Conservation (phyloP, 1,140 invertebrate species). For the Drosophila mojavensis region DNA sequence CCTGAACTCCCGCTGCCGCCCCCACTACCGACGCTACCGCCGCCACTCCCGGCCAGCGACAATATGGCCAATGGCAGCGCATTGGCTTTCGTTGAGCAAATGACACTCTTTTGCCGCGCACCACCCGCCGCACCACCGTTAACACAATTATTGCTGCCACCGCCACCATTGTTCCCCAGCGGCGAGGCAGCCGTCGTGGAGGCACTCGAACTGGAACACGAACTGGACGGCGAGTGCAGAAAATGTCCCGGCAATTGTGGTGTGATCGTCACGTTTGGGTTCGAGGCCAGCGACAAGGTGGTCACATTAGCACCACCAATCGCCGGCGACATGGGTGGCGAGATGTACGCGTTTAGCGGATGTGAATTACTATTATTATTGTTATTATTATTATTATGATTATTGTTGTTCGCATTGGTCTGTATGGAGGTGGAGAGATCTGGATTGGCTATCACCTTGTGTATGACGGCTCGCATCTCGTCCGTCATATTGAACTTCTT, state of each 20-base stretch:
- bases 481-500: constrained; percentile 83
- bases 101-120: constrained; percentile 73
- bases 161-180: constrained; percentile 26
- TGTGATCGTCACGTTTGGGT: constrained; percentile 78
- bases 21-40: not conserved
- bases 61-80: constrained; percentile 63
- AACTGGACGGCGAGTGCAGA: constrained; percentile 71
- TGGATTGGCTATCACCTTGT: constrained; percentile 81
- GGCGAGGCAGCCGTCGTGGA: constrained; percentile 72
- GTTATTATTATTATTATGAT: constrained; percentile 10
- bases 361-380: constrained; percentile 15
- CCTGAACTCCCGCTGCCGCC: not conserved
- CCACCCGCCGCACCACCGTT: not conserved
- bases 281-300: constrained; percentile 69
- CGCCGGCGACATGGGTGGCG: constrained; percentile 79
- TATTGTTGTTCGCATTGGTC: constrained; percentile 59
- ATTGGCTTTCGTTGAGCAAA: constrained; percentile 76
- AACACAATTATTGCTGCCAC: not conserved
- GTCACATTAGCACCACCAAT: constrained; percentile 56
- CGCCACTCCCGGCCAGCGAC: constrained; percentile 39
- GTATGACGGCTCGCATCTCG: constrained; percentile 81
- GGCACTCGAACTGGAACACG: constrained; percentile 62
- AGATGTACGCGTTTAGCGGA: constrained; percentile 71
- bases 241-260: constrained; percentile 79
- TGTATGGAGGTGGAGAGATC: constrained; percentile 81